phyloP scores from a whole-genome alignment of 2,888 invertebrate species.

The Pollenia griseotomentosa region DNA sequence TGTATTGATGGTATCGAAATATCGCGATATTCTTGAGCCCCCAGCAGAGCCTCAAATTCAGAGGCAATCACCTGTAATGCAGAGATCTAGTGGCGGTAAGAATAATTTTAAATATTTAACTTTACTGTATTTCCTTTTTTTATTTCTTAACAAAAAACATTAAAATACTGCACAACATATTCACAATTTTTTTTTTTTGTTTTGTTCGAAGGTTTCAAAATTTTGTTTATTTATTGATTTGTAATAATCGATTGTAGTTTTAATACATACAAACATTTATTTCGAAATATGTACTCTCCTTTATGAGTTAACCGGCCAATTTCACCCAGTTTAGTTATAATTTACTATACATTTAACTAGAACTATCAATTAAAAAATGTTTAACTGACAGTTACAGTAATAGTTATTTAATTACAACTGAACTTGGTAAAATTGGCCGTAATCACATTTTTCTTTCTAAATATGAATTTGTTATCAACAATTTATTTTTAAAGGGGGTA shows the following conservation, averaged over 20 bases:
- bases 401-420: too few species aligned
- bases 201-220: constrained; percentile 38
- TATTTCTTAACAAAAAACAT: constrained; percentile 35
- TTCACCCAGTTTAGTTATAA: too few species aligned
- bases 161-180: constrained; percentile 70
- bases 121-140: constrained; percentile 33
- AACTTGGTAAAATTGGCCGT: too few species aligned
- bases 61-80: constrained; percentile 86
- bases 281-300: constrained; percentile 27
- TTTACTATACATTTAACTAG: too few species aligned
- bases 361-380: too few species aligned
- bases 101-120: constrained; percentile 54
- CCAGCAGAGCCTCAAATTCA: constrained; percentile 89
- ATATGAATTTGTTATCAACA: neutral
- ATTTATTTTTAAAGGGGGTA: constrained; percentile 73
- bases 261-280: constrained; percentile 38
- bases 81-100: constrained; percentile 84
- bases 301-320: neutral
- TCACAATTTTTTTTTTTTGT: constrained; percentile 67
- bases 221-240: constrained; percentile 63
- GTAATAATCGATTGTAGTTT: constrained; percentile 43
- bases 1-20: constrained; percentile 99
- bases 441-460: neutral
- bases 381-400: too few species aligned
- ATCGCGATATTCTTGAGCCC: constrained; percentile 99